Base-by-base conservation (phyloP, 2,113 vertebrate species). In the Scopus umbretta region DNA sequence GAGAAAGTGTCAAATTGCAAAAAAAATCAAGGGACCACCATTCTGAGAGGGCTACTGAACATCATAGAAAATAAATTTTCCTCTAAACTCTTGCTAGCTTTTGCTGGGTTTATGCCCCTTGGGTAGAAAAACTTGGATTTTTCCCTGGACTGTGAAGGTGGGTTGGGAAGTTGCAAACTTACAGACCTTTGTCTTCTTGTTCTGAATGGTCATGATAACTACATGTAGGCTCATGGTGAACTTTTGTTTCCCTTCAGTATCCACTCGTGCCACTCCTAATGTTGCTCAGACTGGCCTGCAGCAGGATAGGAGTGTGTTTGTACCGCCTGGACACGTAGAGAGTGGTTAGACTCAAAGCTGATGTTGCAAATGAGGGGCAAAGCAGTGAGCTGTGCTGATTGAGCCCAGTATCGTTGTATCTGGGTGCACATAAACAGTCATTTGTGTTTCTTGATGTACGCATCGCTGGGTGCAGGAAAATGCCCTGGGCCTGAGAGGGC, bases 271-370 rank as follows among this genome's bases (percentile, higher is more conserved):
- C 52, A 34, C 32, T 88, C 65, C 40, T 91, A 45, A 34, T 22
- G 23, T 75, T 80, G 56, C 38, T 50, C 56, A 52, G 59, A 43
- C 36, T 47, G 65, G 63, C 80, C 72, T 89, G 50, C 49, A 36
- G 68, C 16, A 19, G 72, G 74, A 16, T 21, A 42, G 63, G 47
- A 65, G 27, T 0, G 0, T 91, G n/a, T 68, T 75, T 59, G 47
- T 4, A 0, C 40, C 61, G 71, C 47, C 55, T 88, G 63, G 50
- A 47, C 58, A 27, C 1, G 0, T 42, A 23, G 5, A 13, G 67
- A 70, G 49, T 50, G 43, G 32, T 89, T 75, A 76, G 66, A 55
- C 88, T 84, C 68, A n/a, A 72, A 79, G 56, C 61, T 80, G 71
- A 10, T 52, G 43, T 42, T 88, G 38, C 40, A 59, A 5, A 56